Conservation (phyloP, 2,113 vertebrate genomes). For the Thunnus maccoyii region DNA sequence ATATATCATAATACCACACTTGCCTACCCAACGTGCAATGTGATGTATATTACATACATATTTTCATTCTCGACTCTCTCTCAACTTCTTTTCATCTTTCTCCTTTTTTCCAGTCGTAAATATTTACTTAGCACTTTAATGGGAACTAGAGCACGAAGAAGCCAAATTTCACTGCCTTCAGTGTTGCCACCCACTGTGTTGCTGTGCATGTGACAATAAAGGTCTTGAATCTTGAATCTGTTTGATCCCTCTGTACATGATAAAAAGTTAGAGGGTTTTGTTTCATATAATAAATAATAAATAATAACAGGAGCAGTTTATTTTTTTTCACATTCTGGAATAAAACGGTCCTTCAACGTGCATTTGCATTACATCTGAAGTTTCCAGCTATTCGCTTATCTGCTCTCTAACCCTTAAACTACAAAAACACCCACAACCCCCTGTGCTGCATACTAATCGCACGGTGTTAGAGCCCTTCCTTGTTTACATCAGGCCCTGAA, state of each 20-base stretch:
- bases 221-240: not conserved
- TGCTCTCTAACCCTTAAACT: constrained; percentile 49
- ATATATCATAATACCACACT: no score
- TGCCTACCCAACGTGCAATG: no score
- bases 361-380: constrained; percentile 19
- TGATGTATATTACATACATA: no score
- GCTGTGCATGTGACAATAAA: no score
- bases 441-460: constrained; percentile 61
- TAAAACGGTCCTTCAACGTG: constrained; percentile 8
- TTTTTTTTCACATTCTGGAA: not conserved
- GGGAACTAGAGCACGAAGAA: no score
- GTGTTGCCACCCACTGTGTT: no score
- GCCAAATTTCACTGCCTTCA: no score
- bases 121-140: no score
- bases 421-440: constrained; percentile 41
- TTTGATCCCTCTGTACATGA: not conserved
- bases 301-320: not conserved
- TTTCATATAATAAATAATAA: constrained; percentile 1
- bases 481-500: constrained; percentile 76
- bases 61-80: no score
- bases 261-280: not conserved
- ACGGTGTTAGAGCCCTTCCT: constrained; percentile 43
- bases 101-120: no score
- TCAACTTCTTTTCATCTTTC: no score
- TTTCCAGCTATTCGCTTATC: constrained; percentile 46